These are phyloP conservation scores for Leptoteleia sp. DNA, from an alignment of 1,140 invertebrate genomes.

Conservation along the genomic window DNA sequence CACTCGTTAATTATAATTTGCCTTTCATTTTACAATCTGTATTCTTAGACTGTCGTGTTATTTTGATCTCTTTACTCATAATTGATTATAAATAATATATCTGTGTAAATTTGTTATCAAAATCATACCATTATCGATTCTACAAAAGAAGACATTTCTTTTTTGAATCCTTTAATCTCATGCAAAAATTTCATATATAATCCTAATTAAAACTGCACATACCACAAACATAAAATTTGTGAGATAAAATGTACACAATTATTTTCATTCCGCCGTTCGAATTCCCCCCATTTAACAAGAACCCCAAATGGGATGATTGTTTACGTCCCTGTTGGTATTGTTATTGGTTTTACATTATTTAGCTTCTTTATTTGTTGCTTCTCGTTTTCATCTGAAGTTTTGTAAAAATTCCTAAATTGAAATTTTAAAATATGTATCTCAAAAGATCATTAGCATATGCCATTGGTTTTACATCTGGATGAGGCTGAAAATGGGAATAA, in stretches of 20 bases:
- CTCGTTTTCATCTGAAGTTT: conserved; percentile 29
- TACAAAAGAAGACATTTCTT: conserved; percentile 3
- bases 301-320: conserved; percentile 1
- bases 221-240: no score
- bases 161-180: neutral
- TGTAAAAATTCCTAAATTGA: conserved; percentile 46
- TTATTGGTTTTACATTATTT: no score
- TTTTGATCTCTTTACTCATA: conserved; percentile 76
- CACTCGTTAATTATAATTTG: conserved; percentile 33
- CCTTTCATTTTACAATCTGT: conserved; percentile 28
- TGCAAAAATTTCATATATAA: neutral
- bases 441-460: conserved; percentile 92
- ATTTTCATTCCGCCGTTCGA: neutral
- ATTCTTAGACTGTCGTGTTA: conserved; percentile 63
- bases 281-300: conserved; percentile 7
- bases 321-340: neutral
- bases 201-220: no score
- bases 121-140: neutral
- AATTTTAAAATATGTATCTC: conserved; percentile 83
- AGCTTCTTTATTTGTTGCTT: neutral
- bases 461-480: conserved; percentile 99
- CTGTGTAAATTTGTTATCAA: conserved; percentile 33
- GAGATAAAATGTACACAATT: neutral
- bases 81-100: conserved; percentile 55
- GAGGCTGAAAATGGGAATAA: conserved; percentile 85